Base-by-base conservation (phyloP, 1,140 invertebrate genomes). In the Cydia pomonella region DNA sequence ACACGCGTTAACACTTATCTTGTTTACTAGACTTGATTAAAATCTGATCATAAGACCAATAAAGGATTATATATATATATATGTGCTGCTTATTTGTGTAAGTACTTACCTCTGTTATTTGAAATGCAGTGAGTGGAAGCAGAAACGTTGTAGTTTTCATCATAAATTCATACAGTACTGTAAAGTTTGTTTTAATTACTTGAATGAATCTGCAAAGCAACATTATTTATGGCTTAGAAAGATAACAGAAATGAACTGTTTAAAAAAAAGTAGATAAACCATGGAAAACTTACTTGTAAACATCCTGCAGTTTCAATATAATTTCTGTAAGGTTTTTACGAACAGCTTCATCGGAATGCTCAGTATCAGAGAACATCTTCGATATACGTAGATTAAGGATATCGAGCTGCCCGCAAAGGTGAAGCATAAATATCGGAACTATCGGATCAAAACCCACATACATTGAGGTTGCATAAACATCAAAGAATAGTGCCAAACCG, bases 91-190 rank as follows among this genome's bases (percentile, higher is more conserved):
- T 12, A 1, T 12, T 44, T 44, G 41, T 33, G 2, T 33, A 50
- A n/a, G n/a, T n/a, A n/a, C 53, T 77, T 79, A 88, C 87, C 81
- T 85, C 75, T 13, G 87, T 73, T 59, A 88, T 76, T 78, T 87
- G 85, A 75, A 85, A 88, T 10, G 78, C 75, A 12, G 78, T 74
- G 23, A 88, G 79, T 3, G 87, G 83, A 9, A 87, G 69, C 7
- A 84, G 53, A 74, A 87, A 78, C 25, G 81, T 82, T 6, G 83
- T 84, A 16, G 82, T 82, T 77, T 88, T 88, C 78, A 88, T 82
- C 62, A 77, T 80, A 27, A 82, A 82, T 73, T 88, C 87, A 29
- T 83, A 86, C 41, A 87, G 72, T 21, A 85, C 63, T 25, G 77
- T 76, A 41, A 84, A 86, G 72, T 81, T 83, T 5, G 73, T 64